phyloP scores from a whole-genome alignment of 2,888 invertebrate genomes.

The Protophormia terraenovae region DNA sequence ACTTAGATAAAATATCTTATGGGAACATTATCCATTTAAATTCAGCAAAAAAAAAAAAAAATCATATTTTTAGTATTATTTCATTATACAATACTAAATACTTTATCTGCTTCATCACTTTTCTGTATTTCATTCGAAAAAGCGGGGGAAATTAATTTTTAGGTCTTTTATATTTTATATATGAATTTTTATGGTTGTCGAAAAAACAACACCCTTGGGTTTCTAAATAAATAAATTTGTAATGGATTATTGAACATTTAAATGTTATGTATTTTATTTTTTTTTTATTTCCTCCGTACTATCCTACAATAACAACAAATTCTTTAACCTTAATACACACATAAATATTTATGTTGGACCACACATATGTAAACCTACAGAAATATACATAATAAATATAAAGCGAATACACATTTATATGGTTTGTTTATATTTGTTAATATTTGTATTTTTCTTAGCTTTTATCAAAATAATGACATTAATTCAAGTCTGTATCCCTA shows the following conservation, averaged over 20 bases:
- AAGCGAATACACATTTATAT: not conserved
- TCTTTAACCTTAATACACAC: not conserved
- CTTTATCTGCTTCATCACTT: not conserved
- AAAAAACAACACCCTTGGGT: not conserved
- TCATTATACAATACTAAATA: not conserved
- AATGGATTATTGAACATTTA: constrained; percentile 36
- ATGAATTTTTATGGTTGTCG: not conserved
- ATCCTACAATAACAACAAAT: not conserved
- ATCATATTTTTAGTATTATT: too few species aligned
- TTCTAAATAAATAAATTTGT: constrained; percentile 46
- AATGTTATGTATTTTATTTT: constrained; percentile 16
- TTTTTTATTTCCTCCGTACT: not conserved
- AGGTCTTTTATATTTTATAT: not conserved
- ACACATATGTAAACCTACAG: not conserved
- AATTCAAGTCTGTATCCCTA: not conserved
- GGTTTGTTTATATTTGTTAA: constrained; percentile 10
- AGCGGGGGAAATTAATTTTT: not conserved
- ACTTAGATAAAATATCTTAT: too few species aligned
- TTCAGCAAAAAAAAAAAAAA: too few species aligned
- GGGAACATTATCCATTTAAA: too few species aligned
- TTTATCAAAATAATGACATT: constrained; percentile 55
- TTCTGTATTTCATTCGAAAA: not conserved
- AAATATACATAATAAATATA: not conserved
- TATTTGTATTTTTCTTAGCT: constrained; percentile 26
- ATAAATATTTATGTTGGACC: not conserved